phyloP scores from a whole-genome alignment of 2,113 vertebrate genomes.

The Nothoprocta pentlandii region DNA sequence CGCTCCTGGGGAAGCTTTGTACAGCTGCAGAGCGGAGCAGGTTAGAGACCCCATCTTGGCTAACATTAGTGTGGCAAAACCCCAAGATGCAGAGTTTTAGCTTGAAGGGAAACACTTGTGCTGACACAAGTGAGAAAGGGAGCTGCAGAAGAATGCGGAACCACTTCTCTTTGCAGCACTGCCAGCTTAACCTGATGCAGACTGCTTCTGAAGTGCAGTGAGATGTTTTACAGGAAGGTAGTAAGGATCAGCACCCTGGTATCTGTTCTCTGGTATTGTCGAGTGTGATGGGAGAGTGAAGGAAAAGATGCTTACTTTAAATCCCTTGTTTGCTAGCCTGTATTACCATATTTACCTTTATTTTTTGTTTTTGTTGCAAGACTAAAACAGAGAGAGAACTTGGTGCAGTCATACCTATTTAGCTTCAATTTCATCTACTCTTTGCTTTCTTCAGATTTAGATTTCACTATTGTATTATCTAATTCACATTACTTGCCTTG shows the following conservation, averaged over 20 bases:
- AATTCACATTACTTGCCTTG: neutral
- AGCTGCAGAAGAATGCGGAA: neutral
- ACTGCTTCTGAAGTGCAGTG: neutral
- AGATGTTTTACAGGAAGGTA: neutral
- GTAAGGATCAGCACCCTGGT: neutral
- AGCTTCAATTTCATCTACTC: neutral
- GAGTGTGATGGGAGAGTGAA: neutral
- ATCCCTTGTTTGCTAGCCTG: neutral
- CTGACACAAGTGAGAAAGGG: conserved; percentile 2
- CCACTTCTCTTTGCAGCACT: neutral
- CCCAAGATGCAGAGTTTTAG: neutral
- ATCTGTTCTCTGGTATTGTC: neutral
- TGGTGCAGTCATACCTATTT: fast-evolving
- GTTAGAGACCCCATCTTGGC: neutral
- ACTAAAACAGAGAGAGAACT: neutral
- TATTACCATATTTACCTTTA: neutral
- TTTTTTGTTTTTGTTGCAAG: neutral
- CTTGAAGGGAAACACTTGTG: neutral
- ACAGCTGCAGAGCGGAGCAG: neutral
- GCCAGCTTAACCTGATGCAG: neutral
- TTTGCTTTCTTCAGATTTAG: neutral
- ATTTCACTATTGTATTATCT: neutral
- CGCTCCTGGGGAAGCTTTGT: conserved; percentile 6
- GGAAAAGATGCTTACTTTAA: neutral
- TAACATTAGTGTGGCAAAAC: neutral